A percentile compares a stretch with the other conserved stretches of the same genome.
These are phyloP conservation scores for Archips xylosteana DNA, from an alignment of 2,888 invertebrate species.

Conservation along the genomic window DNA sequence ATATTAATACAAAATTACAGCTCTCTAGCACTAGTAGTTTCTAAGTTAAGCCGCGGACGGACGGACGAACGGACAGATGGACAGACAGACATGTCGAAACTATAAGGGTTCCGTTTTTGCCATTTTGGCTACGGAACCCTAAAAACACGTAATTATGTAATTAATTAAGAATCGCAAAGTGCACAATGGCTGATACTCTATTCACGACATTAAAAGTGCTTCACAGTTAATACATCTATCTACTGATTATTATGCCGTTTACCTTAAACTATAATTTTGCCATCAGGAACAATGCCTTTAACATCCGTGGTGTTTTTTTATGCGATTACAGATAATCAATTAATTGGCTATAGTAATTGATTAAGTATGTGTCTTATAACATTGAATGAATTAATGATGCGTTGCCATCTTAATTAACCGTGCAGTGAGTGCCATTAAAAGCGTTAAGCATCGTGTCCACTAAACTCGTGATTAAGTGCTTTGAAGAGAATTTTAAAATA, in stretches of 20 bases:
- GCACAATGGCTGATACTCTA: neutral
- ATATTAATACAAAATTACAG: too few species aligned
- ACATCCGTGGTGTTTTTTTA: neutral
- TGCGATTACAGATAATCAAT: neutral
- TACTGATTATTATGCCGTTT: neutral
- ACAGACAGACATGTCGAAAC: too few species aligned
- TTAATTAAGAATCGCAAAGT: neutral
- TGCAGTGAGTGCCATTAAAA: neutral
- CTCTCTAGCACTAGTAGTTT: too few species aligned
- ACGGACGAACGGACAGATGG: too few species aligned
- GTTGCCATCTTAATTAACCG: neutral
- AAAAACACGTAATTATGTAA: neutral
- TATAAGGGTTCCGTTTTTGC: too few species aligned
- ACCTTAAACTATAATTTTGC: neutral
- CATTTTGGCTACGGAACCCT: too few species aligned
- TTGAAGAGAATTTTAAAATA: constrained; percentile 1
- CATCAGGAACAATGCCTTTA: neutral
- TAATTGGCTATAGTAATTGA: too few species aligned
- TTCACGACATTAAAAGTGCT: neutral
- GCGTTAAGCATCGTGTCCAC: neutral
- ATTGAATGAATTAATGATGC: neutral
- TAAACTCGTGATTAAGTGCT: neutral
- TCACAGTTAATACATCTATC: neutral
- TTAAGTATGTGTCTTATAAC: neutral
- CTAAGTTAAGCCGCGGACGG: too few species aligned